These are phyloP conservation scores for Myodes glareolus DNA, from an alignment of 2,113 vertebrate species.

Conservation along the genomic window DNA sequence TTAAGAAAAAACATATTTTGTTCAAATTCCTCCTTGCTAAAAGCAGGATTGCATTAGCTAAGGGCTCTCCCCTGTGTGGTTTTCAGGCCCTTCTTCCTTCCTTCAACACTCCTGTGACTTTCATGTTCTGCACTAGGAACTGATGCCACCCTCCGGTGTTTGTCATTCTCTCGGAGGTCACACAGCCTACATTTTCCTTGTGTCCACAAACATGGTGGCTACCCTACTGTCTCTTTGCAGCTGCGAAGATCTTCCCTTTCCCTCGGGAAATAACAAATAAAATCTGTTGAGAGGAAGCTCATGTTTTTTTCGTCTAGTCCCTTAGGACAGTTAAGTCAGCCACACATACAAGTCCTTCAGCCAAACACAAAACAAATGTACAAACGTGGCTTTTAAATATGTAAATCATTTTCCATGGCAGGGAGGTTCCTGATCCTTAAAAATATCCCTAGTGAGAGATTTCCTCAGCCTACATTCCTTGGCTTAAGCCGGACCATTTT, in stretches of 20 bases:
- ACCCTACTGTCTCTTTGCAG: background rate
- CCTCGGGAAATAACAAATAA: background rate
- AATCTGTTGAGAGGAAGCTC: slow-evolving; percentile 4
- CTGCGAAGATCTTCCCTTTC: slow-evolving; percentile 5
- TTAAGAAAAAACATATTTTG: background rate
- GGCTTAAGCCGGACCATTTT: slow-evolving; percentile 21
- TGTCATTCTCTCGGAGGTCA: slow-evolving; percentile 8
- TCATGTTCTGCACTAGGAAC: background rate
- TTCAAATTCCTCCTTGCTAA: slow-evolving; percentile 23
- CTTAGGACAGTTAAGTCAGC: slow-evolving; percentile 5
- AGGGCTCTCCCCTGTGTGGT: background rate
- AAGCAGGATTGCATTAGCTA: background rate
- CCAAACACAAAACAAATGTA: slow-evolving; percentile 28
- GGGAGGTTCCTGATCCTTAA: slow-evolving; percentile 47
- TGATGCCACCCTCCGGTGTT: background rate
- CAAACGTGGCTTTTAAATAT: slow-evolving; percentile 49
- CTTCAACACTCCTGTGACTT: background rate
- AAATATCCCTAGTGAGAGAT: slow-evolving; percentile 52
- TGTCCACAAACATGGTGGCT: background rate
- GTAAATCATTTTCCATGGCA: slow-evolving; percentile 60
- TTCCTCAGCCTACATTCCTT: slow-evolving; percentile 41
- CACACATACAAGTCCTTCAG: slow-evolving; percentile 29
- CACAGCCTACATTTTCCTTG: background rate
- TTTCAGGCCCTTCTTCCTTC: background rate
- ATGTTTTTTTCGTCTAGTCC: slow-evolving; percentile 43